Percentiles rank a stretch among this genome's conserved stretches.
Evolutionary conservation across 2,888 invertebrate genomes (phyloP).

Genomic region (Notocelia uddmanniana): DNA sequence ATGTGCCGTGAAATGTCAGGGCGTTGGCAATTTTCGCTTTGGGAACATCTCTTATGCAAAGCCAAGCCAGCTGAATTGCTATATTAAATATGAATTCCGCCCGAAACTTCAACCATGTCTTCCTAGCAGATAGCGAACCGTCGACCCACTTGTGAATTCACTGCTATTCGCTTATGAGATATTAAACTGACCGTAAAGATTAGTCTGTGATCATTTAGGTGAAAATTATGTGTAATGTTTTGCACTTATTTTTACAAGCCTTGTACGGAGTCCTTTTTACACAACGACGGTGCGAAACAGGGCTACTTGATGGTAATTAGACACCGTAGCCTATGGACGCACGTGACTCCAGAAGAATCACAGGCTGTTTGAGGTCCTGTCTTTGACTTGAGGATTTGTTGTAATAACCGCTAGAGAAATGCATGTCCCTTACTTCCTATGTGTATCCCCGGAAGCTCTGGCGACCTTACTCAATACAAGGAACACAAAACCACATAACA

Average conservation of each 20-base stretch:
- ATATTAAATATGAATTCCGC: conserved; percentile 38
- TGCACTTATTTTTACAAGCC: background rate
- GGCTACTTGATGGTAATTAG: too few species aligned
- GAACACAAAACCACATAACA: too few species aligned
- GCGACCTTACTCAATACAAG: too few species aligned
- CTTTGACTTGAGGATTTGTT: too few species aligned
- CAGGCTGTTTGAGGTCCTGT: too few species aligned
- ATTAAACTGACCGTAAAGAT: conserved; percentile 7
- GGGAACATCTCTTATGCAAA: conserved; percentile 32
- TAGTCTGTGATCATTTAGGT: background rate
- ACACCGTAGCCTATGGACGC: too few species aligned
- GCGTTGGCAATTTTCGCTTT: conserved; percentile 24
- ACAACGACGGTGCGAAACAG: too few species aligned
- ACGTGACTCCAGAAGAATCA: too few species aligned
- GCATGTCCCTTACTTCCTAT: too few species aligned
- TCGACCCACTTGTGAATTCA: conserved; percentile 18
- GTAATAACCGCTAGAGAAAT: too few species aligned
- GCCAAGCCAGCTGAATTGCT: conserved; percentile 19
- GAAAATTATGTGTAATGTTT: background rate
- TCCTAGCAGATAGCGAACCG: conserved; percentile 1
- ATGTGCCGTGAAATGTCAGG: background rate
- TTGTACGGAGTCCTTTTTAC: too few species aligned
- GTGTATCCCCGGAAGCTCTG: too few species aligned
- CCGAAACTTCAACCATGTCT: conserved; percentile 34
- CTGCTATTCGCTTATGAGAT: conserved; percentile 30